Evolutionary conservation across 2,888 invertebrate species (phyloP), one percentile per base, ranked within the genome.

Genomic region (Troglohyphantes excavatus): DNA sequence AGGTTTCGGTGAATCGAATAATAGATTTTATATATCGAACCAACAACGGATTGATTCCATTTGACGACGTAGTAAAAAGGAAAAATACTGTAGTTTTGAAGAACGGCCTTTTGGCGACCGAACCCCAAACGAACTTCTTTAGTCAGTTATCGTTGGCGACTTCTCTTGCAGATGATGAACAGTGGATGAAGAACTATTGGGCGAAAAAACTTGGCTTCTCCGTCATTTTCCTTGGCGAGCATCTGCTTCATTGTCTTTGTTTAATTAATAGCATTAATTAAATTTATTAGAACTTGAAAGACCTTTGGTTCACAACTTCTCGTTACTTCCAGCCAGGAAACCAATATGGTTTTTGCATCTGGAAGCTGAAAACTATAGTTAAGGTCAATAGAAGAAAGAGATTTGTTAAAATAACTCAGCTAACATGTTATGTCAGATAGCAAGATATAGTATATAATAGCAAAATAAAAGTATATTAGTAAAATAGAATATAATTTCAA

Each of bases 341-440:
- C 88, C 88, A 89, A 89, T 89, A 89, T 89, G 88, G 88, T 82
- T 89, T 89, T 73, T 89, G 88, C 29, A 89, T 82, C 88, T 89
- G 88, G 88, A 89, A 89, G 82, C 88, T 89, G 46, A 29, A 43
- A 43, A 3, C 5, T 21, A 46, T 23, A 46, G 88, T 89, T 82
- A 89, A 89, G 82, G 81, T 11, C 9, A 13, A 68, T n/a, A n/a
- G 17, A 53, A 23, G 1, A 65, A 17, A 61, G 7, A 61, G n/a
- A 65, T 13, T n/a, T n/a, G n/a, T n/a, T n/a, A n/a, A n/a, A n/a
- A n/a, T n/a, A n/a, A n/a, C n/a, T n/a, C n/a, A n/a, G n/a, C n/a
- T n/a, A n/a, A n/a, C n/a, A n/a, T n/a, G n/a, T n/a, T n/a, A n/a
- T n/a, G n/a, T n/a, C n/a, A n/a, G n/a, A n/a, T n/a, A n/a, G n/a